Evolutionary conservation across 2,888 invertebrate genomes (phyloP).

Genomic region (Agonopterix subpropinquella): DNA sequence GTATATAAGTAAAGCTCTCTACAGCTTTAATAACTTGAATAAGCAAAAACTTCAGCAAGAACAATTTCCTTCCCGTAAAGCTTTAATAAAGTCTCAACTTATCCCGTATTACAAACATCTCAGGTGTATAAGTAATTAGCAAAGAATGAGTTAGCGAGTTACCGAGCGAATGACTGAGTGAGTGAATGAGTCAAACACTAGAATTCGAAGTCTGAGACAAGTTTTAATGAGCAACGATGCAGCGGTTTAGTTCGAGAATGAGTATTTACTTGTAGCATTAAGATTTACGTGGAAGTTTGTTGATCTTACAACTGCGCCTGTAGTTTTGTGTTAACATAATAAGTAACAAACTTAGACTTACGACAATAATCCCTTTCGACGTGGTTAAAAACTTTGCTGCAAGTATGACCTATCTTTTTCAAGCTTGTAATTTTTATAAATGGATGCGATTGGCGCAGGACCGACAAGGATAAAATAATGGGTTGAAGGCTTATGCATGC

Average conservation of each 20-base stretch:
- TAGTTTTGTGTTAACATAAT: not conserved
- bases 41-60: not conserved
- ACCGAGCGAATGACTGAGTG: not conserved
- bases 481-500: too few relatives aligned
- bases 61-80: not conserved
- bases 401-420: too few relatives aligned
- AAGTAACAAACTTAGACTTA: too few relatives aligned
- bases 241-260: not conserved
- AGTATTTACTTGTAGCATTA: not conserved
- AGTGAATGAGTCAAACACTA: slow-evolving; percentile 13
- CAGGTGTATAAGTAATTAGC: slow-evolving; percentile 3
- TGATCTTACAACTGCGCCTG: too few relatives aligned
- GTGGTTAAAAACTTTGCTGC: too few relatives aligned
- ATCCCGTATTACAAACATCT: too few relatives aligned
- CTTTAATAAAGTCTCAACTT: too few relatives aligned
- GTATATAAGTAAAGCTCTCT: too few relatives aligned
- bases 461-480: too few relatives aligned
- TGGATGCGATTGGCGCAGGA: too few relatives aligned
- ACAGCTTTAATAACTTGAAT: not conserved
- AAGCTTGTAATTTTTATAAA: too few relatives aligned
- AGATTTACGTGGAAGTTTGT: not conserved
- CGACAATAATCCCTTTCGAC: too few relatives aligned
- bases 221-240: slow-evolving; percentile 20
- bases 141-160: not conserved
- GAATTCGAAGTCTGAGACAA: slow-evolving; percentile 7